Base-by-base conservation (phyloP, 2,113 vertebrate genomes). In the Hepsetus odoe region DNA sequence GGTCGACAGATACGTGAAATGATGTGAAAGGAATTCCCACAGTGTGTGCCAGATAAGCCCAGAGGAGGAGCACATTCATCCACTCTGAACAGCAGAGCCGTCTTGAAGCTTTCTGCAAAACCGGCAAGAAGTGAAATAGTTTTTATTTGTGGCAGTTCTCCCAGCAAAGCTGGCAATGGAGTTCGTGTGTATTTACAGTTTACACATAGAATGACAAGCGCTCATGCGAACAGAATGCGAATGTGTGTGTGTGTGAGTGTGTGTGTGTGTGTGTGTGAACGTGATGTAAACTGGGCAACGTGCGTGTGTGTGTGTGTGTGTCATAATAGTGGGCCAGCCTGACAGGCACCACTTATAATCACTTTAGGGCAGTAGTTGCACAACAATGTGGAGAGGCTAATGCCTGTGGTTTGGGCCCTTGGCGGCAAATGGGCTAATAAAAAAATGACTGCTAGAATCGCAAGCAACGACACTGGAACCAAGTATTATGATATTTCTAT, bases 321-420 rank as follows among this genome's bases (percentile, higher is more conserved):
- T 87, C 85, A 88, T 88, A 89, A 89, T 86, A 90, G 90, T 80
- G 87, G 91, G 91, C 92, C 90, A 94, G 93, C 90, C 94, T 93
- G 87, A 91, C 90, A 95, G 95, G 93, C 93, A 95, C 93, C 93
- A 90, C 85, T 90, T 90, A 91, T 95, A 93, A 93, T 89, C 76
- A 87, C 90, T 86, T 91, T 85, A 92, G 94, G 90, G 91, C 88
- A 92, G 80, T 91, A 92, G 91, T 92, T 93, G 93, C 94, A 93
- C 92, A 94, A 94, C 91, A 94, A 91, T 92, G 92, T 92, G 83
- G 84, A 90, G 86, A 85, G 91, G 89, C 92, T 94, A 94, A 94
- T 93, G 91, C 90, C 88, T 94, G 93, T 92, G 93, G 92, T 93
- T 94, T 91, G 86, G 91, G 94, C 87, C 88, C 85, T 90, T 87